Base-by-base conservation (phyloP, 2,797 vertebrate genomes). In the Epinephelus awoara region DNA sequence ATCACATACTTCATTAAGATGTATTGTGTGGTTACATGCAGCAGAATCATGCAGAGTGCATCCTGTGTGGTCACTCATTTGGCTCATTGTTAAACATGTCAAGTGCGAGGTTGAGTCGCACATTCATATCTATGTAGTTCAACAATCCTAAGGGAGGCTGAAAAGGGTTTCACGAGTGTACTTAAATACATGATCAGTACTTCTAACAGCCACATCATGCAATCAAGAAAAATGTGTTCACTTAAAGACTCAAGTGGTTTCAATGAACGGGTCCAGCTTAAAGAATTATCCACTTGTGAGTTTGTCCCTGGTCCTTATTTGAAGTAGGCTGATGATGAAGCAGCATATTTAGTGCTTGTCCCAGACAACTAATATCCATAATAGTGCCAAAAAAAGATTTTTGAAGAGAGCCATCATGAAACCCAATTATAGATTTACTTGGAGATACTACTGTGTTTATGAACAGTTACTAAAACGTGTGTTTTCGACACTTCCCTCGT, bases 201-300 rank as follows among this genome's bases (percentile, higher is more conserved):
- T 65, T 64, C 64, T 68, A 34, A 29, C 64, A 67, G 25, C 17
- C 15, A 51, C 51, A 59, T 79, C 57, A 66, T 46, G 25, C 23
- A 87, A 88, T 88, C 79, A 85, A 67, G 54, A 81, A 79, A 82
- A 82, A 44, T 27, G 34, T 58, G 74, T 62, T 80, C 50, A 68
- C 59, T 83, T 70, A 62, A 63, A 71, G 27, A 23, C 64, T 67
- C 5, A 19, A 86, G 75, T 72, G 51, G 40, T 59, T 75, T 73
- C 7, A 50, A 64, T 72, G 67, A 80, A 64, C 61, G 42, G 51
- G 55, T 78, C 47, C 23, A 66, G 13, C 42, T 67, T 69, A 67
- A 71, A 69, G 63, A 86, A 80, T 75, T 23, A 85, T 73, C 25
- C 66, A 47, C 80, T 85, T 56, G 14, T 59, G 51, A 52, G 47